These are phyloP conservation scores for Mythimna lalbum DNA, from an alignment of 2,888 invertebrate genomes.

Conservation along the genomic window DNA sequence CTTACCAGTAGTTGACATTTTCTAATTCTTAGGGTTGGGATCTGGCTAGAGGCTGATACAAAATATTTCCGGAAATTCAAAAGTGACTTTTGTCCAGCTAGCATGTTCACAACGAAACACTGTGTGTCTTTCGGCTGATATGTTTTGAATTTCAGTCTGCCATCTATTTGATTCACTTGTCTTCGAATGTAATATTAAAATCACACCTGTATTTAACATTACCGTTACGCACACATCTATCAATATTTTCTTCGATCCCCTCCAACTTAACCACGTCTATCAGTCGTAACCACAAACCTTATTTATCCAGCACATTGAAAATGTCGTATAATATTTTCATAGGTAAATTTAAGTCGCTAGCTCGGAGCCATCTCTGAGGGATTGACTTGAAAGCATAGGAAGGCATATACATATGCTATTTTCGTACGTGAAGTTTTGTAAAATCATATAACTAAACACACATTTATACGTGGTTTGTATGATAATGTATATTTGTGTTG, in stretches of 20 bases:
- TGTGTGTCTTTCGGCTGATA: too few species aligned
- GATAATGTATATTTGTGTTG: constrained; percentile 24
- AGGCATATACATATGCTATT: constrained; percentile 74
- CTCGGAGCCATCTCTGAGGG: constrained; percentile 75
- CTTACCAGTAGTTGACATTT: too few species aligned
- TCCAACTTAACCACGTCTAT: constrained; percentile 1
- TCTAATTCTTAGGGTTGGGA: too few species aligned
- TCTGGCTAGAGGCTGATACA: too few species aligned
- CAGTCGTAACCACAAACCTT: constrained; percentile 32
- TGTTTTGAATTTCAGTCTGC: too few species aligned
- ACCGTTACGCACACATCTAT: not conserved
- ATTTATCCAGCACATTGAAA: constrained; percentile 38
- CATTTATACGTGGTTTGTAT: constrained; percentile 36
- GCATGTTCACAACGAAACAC: too few species aligned
- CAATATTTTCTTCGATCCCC: not conserved
- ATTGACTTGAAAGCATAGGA: constrained; percentile 67
- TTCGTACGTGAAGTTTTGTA: constrained; percentile 74
- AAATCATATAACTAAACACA: constrained; percentile 51
- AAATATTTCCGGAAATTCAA: too few species aligned
- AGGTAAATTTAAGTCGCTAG: constrained; percentile 76
- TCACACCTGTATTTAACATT: not conserved
- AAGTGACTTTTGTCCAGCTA: too few species aligned
- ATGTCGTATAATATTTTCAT: constrained; percentile 75
- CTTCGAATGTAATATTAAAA: not conserved
- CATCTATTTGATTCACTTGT: too few species aligned